A percentile compares a stretch with the other conserved stretches of the same genome.
Conservation (phyloP, 2,797 vertebrate genomes). For the Megalops cyprinoides region DNA sequence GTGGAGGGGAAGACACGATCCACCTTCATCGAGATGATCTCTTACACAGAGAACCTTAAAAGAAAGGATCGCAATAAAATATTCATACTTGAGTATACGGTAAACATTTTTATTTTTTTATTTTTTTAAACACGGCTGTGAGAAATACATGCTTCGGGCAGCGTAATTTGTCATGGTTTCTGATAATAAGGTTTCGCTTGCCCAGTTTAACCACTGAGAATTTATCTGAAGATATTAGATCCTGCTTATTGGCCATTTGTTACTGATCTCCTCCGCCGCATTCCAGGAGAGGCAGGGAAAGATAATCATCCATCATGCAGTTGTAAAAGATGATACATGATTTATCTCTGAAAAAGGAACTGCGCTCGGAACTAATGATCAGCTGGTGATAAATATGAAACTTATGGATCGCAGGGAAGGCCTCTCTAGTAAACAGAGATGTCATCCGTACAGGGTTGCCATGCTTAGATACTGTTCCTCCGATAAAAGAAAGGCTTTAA, state of each 20-base stretch:
- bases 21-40: conserved; percentile 53
- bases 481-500: too few species aligned
- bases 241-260: background rate
- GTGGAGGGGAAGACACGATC: conserved; percentile 56
- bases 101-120: background rate
- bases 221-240: background rate
- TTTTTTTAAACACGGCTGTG: background rate
- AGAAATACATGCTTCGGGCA: background rate
- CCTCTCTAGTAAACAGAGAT: conserved; percentile 31
- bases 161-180: too few species aligned
- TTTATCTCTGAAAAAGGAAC: conserved; percentile 60
- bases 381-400: conserved; percentile 52
- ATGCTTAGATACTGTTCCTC: too few species aligned
- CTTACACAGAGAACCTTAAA: background rate
- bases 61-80: background rate
- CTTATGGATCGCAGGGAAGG: conserved; percentile 47
- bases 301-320: conserved; percentile 50
- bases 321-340: conserved; percentile 57
- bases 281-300: conserved; percentile 19
- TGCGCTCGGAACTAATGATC: conserved; percentile 58
- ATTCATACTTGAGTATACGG: background rate
- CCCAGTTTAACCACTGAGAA: background rate
- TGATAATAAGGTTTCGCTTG: background rate
- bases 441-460: background rate
- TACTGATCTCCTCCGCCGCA: conserved; percentile 19